Base-by-base conservation (phyloP, 37 sponge, comb jelly and placozoan genomes). In the Cliona cf. orientalis region DNA sequence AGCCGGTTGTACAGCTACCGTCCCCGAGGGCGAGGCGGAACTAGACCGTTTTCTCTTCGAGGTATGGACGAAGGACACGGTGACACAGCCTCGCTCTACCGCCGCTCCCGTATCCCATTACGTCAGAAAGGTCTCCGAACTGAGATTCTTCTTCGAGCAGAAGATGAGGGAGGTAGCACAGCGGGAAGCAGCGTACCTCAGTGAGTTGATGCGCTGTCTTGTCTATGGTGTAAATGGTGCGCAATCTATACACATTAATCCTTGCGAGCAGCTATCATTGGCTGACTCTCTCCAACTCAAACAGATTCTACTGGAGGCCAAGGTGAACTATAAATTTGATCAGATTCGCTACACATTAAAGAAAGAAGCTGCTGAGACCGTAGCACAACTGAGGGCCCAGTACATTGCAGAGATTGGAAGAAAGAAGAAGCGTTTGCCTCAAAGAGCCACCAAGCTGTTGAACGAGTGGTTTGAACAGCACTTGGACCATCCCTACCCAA, bases 401-500 rank as follows among this genome's bases (percentile, higher is more conserved):
- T 86, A 70, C 65, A 80, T 26, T 11, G 58, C 35, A 29, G 66
- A 45, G 11, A 31, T 44, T 0, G 33, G 42, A 0, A 41, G 60
- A 11, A 19, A 40, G 25, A 69, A 68, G 33, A 78, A 49, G 70
- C 60, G 63, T 49, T 70, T 83, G 42, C 61, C 57, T 9, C 71
- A 68, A 1, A 75, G 66, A 68, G 78, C 72, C 5, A 83, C 66
- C 4, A 69, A 66, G 46, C 66, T 84, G 34, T 45, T 89, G 32
- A 78, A 49, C 53, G 57, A 59, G 25, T 89, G 84, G 79, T 83
- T 68, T 72, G 58, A 73, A 12, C 26, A 58, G 29, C 81, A 90
- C 63, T 19, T 43, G 12, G 45, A 60, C 0, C 34, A 66, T 31
- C 91, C 91, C 21, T 91, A 91, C 58, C 91, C 91, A 12, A 69